Conservation (phyloP, 2,113 vertebrate species). For the Myotis lucifugus region DNA sequence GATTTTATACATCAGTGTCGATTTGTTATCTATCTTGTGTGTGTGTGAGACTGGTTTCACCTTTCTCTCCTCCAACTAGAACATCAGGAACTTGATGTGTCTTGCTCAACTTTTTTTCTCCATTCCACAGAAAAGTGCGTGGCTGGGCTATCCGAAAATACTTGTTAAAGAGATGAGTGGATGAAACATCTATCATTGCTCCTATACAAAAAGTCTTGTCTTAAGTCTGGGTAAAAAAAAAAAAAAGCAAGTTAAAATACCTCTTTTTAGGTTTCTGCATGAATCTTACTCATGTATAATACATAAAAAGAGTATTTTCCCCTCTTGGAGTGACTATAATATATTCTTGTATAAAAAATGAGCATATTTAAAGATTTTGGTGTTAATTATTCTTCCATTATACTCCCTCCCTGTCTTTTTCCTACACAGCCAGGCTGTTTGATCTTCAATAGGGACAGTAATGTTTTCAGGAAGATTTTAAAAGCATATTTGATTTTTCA, state of each 20-base stretch:
- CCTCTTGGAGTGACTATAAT: slow-evolving; percentile 61
- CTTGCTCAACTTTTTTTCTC: not conserved
- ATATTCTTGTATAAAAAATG: slow-evolving; percentile 69
- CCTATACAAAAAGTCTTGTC: not conserved
- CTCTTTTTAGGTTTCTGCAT: slow-evolving; percentile 67
- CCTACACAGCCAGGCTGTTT: not conserved
- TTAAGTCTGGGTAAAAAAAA: not conserved
- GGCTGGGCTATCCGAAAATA: not conserved
- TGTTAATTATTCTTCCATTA: slow-evolving; percentile 74
- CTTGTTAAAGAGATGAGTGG: not conserved
- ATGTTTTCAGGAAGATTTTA: slow-evolving; percentile 64
- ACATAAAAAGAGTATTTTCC: slow-evolving; percentile 61
- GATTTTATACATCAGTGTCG: not conserved
- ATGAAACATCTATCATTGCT: not conserved
- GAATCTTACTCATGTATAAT: slow-evolving; percentile 76
- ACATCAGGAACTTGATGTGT: not conserved
- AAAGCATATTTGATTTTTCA: slow-evolving; percentile 75
- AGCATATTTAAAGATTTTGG: slow-evolving; percentile 58
- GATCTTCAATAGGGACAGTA: slow-evolving; percentile 51
- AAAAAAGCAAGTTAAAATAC: not conserved
- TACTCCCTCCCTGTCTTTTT: slow-evolving; percentile 40
- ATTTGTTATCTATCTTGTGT: not conserved
- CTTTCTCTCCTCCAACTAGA: not conserved
- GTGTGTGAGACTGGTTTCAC: not conserved
- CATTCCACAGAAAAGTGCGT: not conserved